A percentile compares a stretch with the other conserved stretches of the same genome.
phyloP scores from a whole-genome alignment of 1,140 invertebrate genomes.

The Amphibalanus amphitrite region DNA sequence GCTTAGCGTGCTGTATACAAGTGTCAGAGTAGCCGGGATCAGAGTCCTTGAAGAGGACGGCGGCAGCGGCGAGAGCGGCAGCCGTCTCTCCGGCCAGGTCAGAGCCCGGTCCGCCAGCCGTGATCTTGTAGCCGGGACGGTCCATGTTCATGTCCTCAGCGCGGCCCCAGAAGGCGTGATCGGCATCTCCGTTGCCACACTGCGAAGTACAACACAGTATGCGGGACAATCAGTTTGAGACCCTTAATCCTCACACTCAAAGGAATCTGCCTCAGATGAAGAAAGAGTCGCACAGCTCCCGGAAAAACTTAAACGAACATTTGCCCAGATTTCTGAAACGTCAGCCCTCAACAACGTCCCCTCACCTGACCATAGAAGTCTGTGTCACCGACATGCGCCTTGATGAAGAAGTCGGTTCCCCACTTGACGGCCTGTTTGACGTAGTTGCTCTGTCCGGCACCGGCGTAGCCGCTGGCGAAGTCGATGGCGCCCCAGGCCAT shows the following conservation, averaged over 20 bases:
- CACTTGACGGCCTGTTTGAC: constrained; percentile 11
- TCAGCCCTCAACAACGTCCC: background rate
- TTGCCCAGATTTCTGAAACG: no score
- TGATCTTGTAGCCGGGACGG: constrained; percentile 25
- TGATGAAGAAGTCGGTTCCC: constrained; percentile 14
- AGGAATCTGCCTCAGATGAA: background rate
- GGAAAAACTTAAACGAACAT: background rate
- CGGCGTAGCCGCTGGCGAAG: constrained; percentile 15
- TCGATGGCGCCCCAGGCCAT: constrained; percentile 24
- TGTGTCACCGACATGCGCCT: constrained; percentile 11
- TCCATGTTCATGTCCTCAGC: constrained; percentile 26
- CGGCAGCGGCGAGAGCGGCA: constrained; percentile 27
- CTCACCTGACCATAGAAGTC: constrained; percentile 20
- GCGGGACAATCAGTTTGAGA: no score
- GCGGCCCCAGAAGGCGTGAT: constrained; percentile 22
- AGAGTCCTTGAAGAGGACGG: constrained; percentile 24
- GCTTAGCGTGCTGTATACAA: constrained; percentile 23
- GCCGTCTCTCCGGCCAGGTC: constrained; percentile 28
- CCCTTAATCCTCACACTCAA: background rate
- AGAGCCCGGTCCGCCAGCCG: constrained; percentile 20
- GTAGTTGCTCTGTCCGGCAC: constrained; percentile 11
- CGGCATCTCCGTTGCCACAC: constrained; percentile 17
- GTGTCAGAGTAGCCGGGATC: constrained; percentile 21
- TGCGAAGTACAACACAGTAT: background rate
- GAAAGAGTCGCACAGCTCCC: background rate